A percentile compares a stretch with the other conserved stretches of the same genome.
phyloP scores from a whole-genome alignment of 2,113 vertebrate genomes.

The Bostrychus sinensis region DNA sequence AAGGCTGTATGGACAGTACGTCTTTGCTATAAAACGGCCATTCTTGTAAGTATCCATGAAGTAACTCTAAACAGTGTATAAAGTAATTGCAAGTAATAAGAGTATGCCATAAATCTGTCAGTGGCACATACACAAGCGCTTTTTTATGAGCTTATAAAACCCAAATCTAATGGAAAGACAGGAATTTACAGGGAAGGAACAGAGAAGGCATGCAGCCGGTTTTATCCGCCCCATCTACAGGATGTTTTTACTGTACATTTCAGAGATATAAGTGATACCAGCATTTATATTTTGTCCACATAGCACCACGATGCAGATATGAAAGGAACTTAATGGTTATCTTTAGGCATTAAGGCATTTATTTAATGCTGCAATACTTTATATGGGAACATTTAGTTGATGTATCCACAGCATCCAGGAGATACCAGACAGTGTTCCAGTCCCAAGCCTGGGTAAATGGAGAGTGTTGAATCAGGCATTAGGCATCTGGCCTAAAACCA shows the following conservation, averaged over 20 bases:
- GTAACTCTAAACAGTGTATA: slow-evolving; percentile 10
- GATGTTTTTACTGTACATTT: slow-evolving; percentile 9
- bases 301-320: background rate
- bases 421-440: no score
- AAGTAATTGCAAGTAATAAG: background rate
- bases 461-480: no score
- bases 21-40: background rate
- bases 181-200: background rate
- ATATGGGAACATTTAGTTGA: background rate
- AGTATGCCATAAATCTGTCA: background rate
- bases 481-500: no score
- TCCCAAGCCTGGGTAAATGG: no score
- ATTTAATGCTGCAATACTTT: background rate
- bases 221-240: background rate
- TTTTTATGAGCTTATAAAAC: background rate
- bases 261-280: background rate
- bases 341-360: background rate
- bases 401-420: background rate
- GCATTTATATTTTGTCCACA: background rate
- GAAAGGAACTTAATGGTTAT: background rate
- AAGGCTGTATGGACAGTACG: background rate
- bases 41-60: background rate
- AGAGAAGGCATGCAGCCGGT: background rate
- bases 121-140: background rate
- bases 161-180: slow-evolving; percentile 1